Evolutionary conservation across 2,113 vertebrate genomes (phyloP).

Genomic region (Conger conger): DNA sequence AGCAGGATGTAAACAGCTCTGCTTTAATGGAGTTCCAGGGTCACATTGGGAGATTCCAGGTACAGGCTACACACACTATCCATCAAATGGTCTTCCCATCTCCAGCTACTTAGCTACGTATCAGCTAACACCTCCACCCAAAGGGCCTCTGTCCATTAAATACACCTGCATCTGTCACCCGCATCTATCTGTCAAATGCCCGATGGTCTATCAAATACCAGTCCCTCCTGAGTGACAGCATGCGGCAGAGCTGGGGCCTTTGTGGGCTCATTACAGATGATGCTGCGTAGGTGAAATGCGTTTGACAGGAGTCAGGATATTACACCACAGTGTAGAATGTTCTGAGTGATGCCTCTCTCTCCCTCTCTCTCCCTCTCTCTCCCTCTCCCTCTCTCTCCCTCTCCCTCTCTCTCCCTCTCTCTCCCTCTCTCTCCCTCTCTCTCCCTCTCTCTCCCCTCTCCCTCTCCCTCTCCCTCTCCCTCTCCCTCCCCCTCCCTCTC

Average conservation of each 20-base stretch:
- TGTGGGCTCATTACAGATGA: too few relatives aligned
- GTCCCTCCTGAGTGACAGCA: too few relatives aligned
- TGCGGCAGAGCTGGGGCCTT: too few relatives aligned
- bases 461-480: not conserved
- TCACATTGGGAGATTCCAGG: slow-evolving; percentile 93
- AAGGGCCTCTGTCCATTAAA: too few relatives aligned
- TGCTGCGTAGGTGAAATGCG: not conserved
- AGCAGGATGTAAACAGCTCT: slow-evolving; percentile 77
- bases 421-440: not conserved
- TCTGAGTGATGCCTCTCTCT: not conserved
- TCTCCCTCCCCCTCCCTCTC: not conserved
- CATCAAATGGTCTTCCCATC: too few relatives aligned
- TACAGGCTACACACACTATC: slow-evolving; percentile 40
- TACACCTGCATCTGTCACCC: too few relatives aligned
- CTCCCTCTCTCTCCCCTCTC: not conserved
- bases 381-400: not conserved
- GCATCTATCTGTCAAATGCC: too few relatives aligned
- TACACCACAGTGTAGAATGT: not conserved
- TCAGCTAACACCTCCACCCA: too few relatives aligned
- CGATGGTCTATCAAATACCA: too few relatives aligned
- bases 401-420: not conserved
- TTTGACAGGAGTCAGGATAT: not conserved
- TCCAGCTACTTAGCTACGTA: too few relatives aligned
- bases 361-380: not conserved
- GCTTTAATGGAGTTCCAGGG: slow-evolving; percentile 87